phyloP scores from a whole-genome alignment of 2,113 vertebrate genomes.

The Cercopithecus mona region DNA sequence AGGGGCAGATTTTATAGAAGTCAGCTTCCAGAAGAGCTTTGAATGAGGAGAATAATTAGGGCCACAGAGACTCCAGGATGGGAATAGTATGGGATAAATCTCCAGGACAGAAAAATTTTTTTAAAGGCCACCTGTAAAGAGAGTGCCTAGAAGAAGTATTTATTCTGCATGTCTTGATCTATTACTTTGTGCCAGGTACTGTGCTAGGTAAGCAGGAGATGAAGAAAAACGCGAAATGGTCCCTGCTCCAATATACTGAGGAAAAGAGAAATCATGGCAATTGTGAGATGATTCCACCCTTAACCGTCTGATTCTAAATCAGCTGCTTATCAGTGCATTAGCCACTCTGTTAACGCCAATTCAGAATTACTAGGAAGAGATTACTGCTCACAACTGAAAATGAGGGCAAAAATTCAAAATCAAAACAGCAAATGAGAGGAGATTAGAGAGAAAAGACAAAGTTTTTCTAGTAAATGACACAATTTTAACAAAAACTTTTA shows the following conservation, averaged over 20 bases:
- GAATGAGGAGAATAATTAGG: not conserved
- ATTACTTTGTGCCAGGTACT: not conserved
- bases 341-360: not conserved
- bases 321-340: not conserved
- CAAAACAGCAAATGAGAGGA: constrained; percentile 6
- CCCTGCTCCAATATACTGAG: not conserved
- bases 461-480: not conserved
- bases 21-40: not conserved
- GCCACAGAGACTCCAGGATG: not conserved
- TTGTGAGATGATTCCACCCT: not conserved
- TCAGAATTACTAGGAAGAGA: not conserved
- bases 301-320: not conserved
- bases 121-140: not conserved
- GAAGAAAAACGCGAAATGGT: not conserved
- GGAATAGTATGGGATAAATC: not conserved
- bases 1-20: not conserved
- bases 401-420: not conserved
- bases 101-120: not conserved
- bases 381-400: not conserved
- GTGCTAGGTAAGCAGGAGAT: not conserved
- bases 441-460: not conserved
- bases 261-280: not conserved
- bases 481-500: not conserved
- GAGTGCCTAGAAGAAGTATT: not conserved
- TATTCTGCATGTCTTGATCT: not conserved